A percentile compares a stretch with the other conserved stretches of the same genome.
These are phyloP conservation scores for Champsocephalus esox DNA, from an alignment of 2,797 vertebrate genomes.

Conservation along the genomic window DNA sequence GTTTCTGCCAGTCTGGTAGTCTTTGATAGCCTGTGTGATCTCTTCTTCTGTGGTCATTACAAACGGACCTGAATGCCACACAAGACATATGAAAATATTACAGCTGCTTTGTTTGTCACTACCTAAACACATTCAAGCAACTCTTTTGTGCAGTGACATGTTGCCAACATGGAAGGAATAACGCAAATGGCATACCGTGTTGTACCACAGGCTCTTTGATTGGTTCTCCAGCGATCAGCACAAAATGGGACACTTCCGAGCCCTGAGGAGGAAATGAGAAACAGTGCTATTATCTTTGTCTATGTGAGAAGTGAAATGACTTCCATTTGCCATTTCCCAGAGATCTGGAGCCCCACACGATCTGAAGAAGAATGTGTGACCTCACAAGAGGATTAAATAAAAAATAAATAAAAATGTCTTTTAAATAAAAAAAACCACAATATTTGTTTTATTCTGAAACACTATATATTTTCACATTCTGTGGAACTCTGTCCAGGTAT, in stretches of 20 bases:
- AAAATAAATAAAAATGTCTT: too few species aligned
- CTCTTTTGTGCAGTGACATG: neutral
- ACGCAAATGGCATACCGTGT: conserved; percentile 64
- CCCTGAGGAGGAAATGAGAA: conserved; percentile 67
- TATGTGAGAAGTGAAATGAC: neutral
- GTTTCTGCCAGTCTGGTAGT: conserved; percentile 81
- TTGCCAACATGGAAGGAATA: neutral
- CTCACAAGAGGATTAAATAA: conserved; percentile 5
- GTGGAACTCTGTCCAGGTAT: too few species aligned
- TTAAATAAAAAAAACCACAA: neutral
- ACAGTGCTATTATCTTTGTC: neutral
- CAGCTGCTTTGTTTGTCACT: neutral
- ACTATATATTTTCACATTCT: too few species aligned
- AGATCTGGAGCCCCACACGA: neutral
- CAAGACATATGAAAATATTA: conserved; percentile 1
- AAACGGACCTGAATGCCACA: conserved; percentile 80
- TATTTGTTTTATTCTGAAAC: neutral
- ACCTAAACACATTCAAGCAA: neutral
- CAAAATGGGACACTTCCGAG: conserved; percentile 79
- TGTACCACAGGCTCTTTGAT: conserved; percentile 83
- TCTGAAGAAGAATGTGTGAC: neutral
- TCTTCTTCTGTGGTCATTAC: conserved; percentile 88
- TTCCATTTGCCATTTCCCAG: neutral
- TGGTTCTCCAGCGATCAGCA: conserved; percentile 86
- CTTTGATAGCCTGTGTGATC: conserved; percentile 82